Base-by-base conservation (phyloP, 2,888 invertebrate species). In the Sinohyriopsis cumingii region DNA sequence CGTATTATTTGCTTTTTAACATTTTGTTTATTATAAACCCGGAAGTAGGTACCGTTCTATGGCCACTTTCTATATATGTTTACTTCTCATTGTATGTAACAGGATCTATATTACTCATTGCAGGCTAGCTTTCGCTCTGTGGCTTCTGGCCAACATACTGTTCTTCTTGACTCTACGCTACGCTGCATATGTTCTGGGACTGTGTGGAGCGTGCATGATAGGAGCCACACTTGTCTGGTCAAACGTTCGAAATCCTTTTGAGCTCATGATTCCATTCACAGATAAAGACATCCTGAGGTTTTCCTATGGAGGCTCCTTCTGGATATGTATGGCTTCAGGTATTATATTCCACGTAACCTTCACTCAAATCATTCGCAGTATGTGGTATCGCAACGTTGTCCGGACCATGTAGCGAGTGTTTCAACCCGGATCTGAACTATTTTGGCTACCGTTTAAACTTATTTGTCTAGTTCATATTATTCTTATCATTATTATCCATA, bases 111-210 rank as follows among this genome's bases (percentile, higher is more conserved):
- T 45, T 54, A 15, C 18, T 64, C 12, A 54, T 63, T 70, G 18
- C 63, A 92, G 92, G 91, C 82, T 91, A 56, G 92, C 93, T 0
- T 92, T 93, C 69, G 90, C 92, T 9, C 88, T 91, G 59, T 93
- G 93, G 93, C 72, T 93, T 20, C 79, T 93, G 54, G 86, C 92
- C 1, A 91, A 92, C 75, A 90, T 93, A 69, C 85, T 93, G 63
- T 91, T 92, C 78, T 90, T 91, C 77, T 91, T 92, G 67, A 91
- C 92, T 54, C 90, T 92, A 20, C 88, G 91, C 18, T 92, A 92
- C 73, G 92, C 92, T 1, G 92, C 92, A 6, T 91, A 91, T 75
- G 91, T 91, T 74, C 83, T 92, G 55, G 89, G 89, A 6, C 67
- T 92, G 15, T 91, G 91, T 5, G 93, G 93, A 1, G 71, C 87